phyloP scores from a whole-genome alignment of 2,888 invertebrate species.

The Brachyptera risi region DNA sequence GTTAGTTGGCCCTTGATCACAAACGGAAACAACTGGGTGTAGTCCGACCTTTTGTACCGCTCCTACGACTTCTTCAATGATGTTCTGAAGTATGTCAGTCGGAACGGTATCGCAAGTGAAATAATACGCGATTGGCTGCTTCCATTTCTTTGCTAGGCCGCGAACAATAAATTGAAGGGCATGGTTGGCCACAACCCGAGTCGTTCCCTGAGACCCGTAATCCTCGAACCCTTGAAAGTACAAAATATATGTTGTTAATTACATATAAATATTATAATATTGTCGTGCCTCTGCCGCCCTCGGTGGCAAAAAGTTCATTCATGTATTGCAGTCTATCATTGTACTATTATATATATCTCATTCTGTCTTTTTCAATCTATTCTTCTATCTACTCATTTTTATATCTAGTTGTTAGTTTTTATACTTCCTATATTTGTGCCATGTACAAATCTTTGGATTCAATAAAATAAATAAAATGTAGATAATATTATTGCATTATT shows the following conservation, averaged over 20 bases:
- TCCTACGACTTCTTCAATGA: background rate
- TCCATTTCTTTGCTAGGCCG: background rate
- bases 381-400: too few relatives aligned
- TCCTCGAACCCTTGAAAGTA: conserved; percentile 10
- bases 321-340: background rate
- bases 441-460: too few relatives aligned
- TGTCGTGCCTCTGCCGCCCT: background rate
- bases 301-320: background rate
- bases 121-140: conserved; percentile 15
- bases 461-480: too few relatives aligned
- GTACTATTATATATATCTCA: too few relatives aligned
- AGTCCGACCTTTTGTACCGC: background rate
- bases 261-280: background rate
- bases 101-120: background rate
- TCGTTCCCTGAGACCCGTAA: conserved; percentile 4
- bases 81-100: background rate
- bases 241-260: background rate
- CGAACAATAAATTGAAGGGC: conserved; percentile 9
- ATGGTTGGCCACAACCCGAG: conserved; percentile 10
- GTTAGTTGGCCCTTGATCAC: conserved; percentile 10
- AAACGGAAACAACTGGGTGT: conserved; percentile 1
- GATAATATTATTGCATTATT: background rate
- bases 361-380: too few relatives aligned
- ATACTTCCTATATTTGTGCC: too few relatives aligned
- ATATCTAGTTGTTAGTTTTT: too few relatives aligned